phyloP scores from a whole-genome alignment of 2,888 invertebrate genomes.

The Dyspetes luteomarginatus region DNA sequence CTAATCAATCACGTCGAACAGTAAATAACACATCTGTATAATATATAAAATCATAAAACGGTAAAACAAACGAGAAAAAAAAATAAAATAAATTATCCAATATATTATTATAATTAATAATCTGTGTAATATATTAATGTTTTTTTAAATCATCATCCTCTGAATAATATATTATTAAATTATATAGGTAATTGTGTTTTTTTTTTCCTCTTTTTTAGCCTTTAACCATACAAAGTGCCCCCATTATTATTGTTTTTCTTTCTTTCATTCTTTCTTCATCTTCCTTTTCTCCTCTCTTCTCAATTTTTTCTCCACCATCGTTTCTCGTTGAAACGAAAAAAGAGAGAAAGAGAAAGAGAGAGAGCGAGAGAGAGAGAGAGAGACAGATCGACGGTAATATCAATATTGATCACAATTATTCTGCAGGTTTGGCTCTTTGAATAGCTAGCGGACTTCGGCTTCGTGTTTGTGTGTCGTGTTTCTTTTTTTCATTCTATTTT shows the following conservation, averaged over 20 bases:
- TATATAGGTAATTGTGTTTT: slow-evolving; percentile 74
- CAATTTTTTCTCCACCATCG: slow-evolving; percentile 27
- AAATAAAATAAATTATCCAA: slow-evolving; percentile 82
- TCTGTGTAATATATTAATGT: slow-evolving; percentile 83
- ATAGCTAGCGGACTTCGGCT: slow-evolving; percentile 74
- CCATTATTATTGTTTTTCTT: slow-evolving; percentile 56
- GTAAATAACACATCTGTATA: slow-evolving; percentile 64
- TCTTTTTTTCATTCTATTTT: slow-evolving; percentile 24
- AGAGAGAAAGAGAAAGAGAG: slow-evolving; percentile 20
- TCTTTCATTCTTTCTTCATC: slow-evolving; percentile 19
- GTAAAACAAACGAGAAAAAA: slow-evolving; percentile 80
- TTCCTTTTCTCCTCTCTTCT: slow-evolving; percentile 18
- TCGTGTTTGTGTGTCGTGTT: slow-evolving; percentile 32
- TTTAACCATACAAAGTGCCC: slow-evolving; percentile 80
- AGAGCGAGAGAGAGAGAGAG: not conserved
- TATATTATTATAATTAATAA: slow-evolving; percentile 80
- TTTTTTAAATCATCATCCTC: slow-evolving; percentile 69
- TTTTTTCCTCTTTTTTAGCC: slow-evolving; percentile 64
- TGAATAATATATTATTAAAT: slow-evolving; percentile 69
- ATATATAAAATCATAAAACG: slow-evolving; percentile 83
- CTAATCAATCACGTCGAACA: slow-evolving; percentile 62
- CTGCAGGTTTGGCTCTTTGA: slow-evolving; percentile 81
- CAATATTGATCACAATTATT: slow-evolving; percentile 79
- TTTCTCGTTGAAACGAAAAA: slow-evolving; percentile 22
- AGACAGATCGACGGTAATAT: slow-evolving; percentile 76